phyloP scores from a whole-genome alignment of 2,797 vertebrate species.

The Hippopotamyrus pictus region DNA sequence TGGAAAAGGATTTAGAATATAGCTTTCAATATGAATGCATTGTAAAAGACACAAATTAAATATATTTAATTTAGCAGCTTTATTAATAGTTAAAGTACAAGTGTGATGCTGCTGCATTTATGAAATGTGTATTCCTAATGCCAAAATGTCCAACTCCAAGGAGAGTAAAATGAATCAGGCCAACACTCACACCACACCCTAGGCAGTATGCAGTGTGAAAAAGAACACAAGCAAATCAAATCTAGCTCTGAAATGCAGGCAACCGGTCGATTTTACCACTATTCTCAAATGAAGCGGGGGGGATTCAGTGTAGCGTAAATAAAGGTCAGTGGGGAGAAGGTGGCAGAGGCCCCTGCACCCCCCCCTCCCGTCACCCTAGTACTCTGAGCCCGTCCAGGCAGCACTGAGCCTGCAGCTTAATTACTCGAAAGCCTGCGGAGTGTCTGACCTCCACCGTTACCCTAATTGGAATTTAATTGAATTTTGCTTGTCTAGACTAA shows the following conservation, averaged over 20 bases:
- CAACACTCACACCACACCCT: not conserved
- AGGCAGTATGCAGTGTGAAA: not conserved
- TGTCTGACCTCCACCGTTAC: slow-evolving; percentile 63
- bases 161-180: not conserved
- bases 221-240: not conserved
- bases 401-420: slow-evolving; percentile 58
- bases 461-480: slow-evolving; percentile 78
- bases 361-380: slow-evolving; percentile 18
- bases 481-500: slow-evolving; percentile 72
- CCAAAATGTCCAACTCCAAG: not conserved
- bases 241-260: not conserved
- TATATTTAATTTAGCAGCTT: not conserved
- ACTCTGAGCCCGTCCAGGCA: slow-evolving; percentile 11
- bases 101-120: not conserved
- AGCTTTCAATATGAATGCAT: not conserved
- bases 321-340: slow-evolving; percentile 61
- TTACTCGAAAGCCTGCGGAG: slow-evolving; percentile 60
- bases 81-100: not conserved
- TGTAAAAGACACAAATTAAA: not conserved
- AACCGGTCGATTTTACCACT: not conserved
- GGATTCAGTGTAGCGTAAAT: slow-evolving; percentile 41
- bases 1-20: not conserved
- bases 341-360: slow-evolving; percentile 38
- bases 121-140: not conserved
- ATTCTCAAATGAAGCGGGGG: not conserved